A percentile compares a stretch with the other conserved stretches of the same genome.
phyloP scores from a whole-genome alignment of 2,888 invertebrate genomes.

The Torymus auratus region DNA sequence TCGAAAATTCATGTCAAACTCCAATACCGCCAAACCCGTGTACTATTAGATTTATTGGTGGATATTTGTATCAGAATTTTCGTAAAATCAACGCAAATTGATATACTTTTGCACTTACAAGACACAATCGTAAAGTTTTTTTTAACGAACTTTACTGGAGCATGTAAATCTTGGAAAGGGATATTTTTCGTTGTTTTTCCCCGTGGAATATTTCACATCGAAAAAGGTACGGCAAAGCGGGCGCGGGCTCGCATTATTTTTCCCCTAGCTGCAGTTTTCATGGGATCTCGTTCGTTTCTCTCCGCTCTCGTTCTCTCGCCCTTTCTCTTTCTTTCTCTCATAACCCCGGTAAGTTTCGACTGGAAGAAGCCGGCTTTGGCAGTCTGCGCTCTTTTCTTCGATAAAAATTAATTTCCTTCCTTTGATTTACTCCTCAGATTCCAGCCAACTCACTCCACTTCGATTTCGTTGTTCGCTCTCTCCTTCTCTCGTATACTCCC shows the following conservation, averaged over 20 bases:
- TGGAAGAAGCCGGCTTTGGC: conserved; percentile 36
- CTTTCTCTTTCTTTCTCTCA: neutral
- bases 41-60: too few relatives aligned
- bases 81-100: too few relatives aligned
- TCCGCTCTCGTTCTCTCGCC: neutral
- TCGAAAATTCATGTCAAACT: too few relatives aligned
- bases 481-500: conserved; percentile 35
- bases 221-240: neutral
- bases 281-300: neutral
- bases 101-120: too few relatives aligned
- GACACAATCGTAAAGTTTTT: too few relatives aligned
- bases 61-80: too few relatives aligned
- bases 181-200: neutral
- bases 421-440: conserved; percentile 70
- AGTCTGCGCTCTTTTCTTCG: conserved; percentile 57
- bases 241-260: conserved; percentile 4
- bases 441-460: conserved; percentile 67
- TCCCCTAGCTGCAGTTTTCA: conserved; percentile 9
- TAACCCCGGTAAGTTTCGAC: conserved; percentile 21
- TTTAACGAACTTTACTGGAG: too few relatives aligned
- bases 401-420: conserved; percentile 72
- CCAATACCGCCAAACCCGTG: too few relatives aligned
- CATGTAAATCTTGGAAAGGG: neutral
- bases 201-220: neutral
- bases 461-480: conserved; percentile 65